Percentiles rank a stretch among this genome's conserved stretches.
Evolutionary conservation across 2,797 vertebrate genomes (phyloP).

Genomic region (Harpagifer antarcticus): DNA sequence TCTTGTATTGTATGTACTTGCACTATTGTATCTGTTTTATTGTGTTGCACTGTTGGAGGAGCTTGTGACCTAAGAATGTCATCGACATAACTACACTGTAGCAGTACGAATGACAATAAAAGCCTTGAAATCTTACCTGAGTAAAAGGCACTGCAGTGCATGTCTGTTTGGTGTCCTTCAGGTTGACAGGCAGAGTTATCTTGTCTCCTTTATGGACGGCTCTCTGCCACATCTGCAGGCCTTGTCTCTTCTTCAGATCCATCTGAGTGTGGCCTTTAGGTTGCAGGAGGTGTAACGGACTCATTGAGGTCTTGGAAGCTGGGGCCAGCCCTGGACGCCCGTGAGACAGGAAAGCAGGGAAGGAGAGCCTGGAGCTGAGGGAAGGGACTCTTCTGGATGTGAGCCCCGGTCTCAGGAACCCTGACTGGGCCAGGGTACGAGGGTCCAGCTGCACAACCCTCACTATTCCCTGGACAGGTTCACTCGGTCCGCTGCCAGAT

Average conservation of each 20-base stretch:
- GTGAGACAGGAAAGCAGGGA: constrained; percentile 82
- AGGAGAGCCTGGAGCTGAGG: constrained; percentile 59
- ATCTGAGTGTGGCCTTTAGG: constrained; percentile 34
- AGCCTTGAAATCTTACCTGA: constrained; percentile 71
- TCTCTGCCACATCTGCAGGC: constrained; percentile 85
- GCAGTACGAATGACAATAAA: too few relatives aligned
- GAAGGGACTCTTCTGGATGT: constrained; percentile 43
- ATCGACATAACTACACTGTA: too few relatives aligned
- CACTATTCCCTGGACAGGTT: constrained; percentile 72
- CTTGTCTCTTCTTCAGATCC: constrained; percentile 76
- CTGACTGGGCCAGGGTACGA: constrained; percentile 57
- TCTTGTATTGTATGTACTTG: background rate
- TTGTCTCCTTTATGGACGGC: constrained; percentile 76
- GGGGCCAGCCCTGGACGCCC: constrained; percentile 68
- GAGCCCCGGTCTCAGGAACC: constrained; percentile 62
- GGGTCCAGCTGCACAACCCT: constrained; percentile 79
- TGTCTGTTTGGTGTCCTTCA: constrained; percentile 80
- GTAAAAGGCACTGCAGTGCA: constrained; percentile 81
- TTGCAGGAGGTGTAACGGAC: constrained; percentile 57
- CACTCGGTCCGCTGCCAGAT: constrained; percentile 74
- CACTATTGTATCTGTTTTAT: too few relatives aligned
- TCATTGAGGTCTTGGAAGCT: constrained; percentile 39
- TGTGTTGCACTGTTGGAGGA: too few relatives aligned
- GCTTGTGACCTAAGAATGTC: too few relatives aligned
- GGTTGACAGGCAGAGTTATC: constrained; percentile 68